phyloP scores from a whole-genome alignment of 2,797 vertebrate species.

The Syngnathus acus region DNA sequence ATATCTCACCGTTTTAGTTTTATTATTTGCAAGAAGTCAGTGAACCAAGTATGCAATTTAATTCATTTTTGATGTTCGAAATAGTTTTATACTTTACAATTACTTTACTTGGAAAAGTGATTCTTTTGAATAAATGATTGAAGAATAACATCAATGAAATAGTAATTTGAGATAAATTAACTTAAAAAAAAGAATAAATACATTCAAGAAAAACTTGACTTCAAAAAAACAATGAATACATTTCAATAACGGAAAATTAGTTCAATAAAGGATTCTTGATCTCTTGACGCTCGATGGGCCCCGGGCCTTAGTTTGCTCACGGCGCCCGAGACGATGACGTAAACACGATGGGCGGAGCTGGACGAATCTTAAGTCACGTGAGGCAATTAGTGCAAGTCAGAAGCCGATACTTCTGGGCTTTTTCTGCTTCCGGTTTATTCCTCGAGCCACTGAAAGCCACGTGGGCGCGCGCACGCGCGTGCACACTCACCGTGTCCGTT shows the following conservation, averaged over 20 bases:
- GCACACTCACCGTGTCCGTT: slow-evolving; percentile 31
- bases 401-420: background rate
- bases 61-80: background rate
- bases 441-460: background rate
- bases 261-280: background rate
- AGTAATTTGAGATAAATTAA: background rate
- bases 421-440: background rate
- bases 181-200: background rate
- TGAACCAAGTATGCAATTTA: background rate
- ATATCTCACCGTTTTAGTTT: too few species aligned
- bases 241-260: background rate
- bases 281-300: background rate
- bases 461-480: background rate
- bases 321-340: background rate
- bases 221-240: background rate
- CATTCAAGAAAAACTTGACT: background rate
- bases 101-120: background rate
- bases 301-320: background rate
- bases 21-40: too few species aligned
- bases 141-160: too few species aligned
- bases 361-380: background rate
- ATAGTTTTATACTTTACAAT: background rate
- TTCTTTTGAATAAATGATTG: too few species aligned
- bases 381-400: background rate
- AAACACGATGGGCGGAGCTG: too few species aligned